Conservation (phyloP, 2,888 invertebrate genomes). For the Colletes collaris region DNA sequence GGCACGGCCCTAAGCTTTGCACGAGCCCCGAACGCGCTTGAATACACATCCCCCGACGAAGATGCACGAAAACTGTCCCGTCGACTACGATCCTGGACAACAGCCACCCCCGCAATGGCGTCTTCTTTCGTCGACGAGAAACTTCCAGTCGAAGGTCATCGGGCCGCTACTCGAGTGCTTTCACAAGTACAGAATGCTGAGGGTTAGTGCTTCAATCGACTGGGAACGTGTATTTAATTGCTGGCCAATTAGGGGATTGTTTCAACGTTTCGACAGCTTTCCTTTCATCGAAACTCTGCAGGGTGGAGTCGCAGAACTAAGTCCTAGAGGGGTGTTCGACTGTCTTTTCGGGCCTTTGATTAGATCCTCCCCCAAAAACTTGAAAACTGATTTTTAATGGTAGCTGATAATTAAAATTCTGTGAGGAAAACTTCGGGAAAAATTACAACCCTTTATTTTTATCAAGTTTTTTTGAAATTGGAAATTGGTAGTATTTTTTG, state of each 20-base stretch:
- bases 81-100: conserved; percentile 12
- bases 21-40: conserved; percentile 45
- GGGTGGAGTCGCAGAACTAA: not conserved
- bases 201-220: conserved; percentile 5
- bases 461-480: too few species aligned
- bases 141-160: not conserved
- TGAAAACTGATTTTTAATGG: too few species aligned
- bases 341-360: too few species aligned
- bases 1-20: conserved; percentile 71
- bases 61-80: conserved; percentile 5
- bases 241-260: conserved; percentile 9
- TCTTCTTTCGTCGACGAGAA: not conserved
- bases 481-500: too few species aligned
- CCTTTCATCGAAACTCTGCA: not conserved
- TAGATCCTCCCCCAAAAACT: too few species aligned
- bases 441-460: too few species aligned
- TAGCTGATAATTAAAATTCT: too few species aligned
- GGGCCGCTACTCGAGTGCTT: conserved; percentile 12
- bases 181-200: not conserved
- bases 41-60: conserved; percentile 3
- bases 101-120: not conserved
- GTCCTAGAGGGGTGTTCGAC: too few species aligned
- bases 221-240: conserved; percentile 26
- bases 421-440: not conserved
- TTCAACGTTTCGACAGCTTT: not conserved